A percentile compares a stretch with the other conserved stretches of the same genome.
Evolutionary conservation across 2,113 vertebrate species (phyloP).

Genomic region (Dipodomys ordii): DNA sequence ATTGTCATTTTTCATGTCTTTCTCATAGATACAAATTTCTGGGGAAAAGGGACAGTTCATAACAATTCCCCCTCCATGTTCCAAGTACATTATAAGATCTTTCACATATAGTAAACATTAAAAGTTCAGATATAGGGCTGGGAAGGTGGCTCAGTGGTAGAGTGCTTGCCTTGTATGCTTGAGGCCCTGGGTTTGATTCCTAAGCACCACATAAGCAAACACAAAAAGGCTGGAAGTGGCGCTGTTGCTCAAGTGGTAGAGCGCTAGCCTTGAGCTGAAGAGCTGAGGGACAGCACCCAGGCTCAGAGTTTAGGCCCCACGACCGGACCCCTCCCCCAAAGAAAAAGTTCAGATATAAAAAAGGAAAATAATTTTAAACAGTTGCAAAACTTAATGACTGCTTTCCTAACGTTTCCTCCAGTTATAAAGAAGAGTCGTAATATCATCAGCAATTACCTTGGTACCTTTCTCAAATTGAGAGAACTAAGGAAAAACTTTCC

Average conservation of each 20-base stretch:
- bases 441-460: background rate
- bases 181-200: too few relatives aligned
- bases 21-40: background rate
- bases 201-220: too few relatives aligned
- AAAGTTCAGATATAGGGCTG: background rate
- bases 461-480: background rate
- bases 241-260: too few relatives aligned
- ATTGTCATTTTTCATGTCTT: background rate
- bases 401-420: background rate
- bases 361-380: background rate
- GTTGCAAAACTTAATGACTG: background rate
- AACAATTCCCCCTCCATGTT: background rate
- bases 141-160: too few relatives aligned
- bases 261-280: too few relatives aligned
- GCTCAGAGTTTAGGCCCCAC: too few relatives aligned
- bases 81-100: background rate
- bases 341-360: background rate
- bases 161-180: too few relatives aligned
- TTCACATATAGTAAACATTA: background rate
- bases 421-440: background rate
- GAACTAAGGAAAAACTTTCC: background rate
- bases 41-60: background rate
- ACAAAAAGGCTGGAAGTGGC: too few relatives aligned
- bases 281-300: too few relatives aligned
- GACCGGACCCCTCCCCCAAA: too few relatives aligned